Evolutionary conservation across 2,797 vertebrate genomes (phyloP).

Genomic region (Acanthurus lineatus): DNA sequence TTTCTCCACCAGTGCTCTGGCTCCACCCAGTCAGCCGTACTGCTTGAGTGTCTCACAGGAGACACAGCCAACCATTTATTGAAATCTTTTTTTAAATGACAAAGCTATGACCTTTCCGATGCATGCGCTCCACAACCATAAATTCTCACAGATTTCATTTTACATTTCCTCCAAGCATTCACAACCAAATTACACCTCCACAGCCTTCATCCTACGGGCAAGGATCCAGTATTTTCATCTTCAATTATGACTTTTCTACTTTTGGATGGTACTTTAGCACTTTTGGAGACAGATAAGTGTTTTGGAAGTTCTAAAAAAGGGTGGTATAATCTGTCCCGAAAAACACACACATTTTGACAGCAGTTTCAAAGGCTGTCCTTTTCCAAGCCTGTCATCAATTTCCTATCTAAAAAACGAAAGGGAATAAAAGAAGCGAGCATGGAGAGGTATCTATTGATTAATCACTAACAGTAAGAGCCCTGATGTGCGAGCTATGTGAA

Average conservation of each 20-base stretch:
- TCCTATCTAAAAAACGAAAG: slow-evolving; percentile 57
- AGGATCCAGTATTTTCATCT: slow-evolving; percentile 65
- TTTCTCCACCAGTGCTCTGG: slow-evolving; percentile 50
- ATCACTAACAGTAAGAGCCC: slow-evolving; percentile 63
- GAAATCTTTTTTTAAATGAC: slow-evolving; percentile 82
- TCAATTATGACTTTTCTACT: slow-evolving; percentile 65
- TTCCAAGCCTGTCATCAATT: slow-evolving; percentile 67
- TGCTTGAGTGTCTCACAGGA: slow-evolving; percentile 60
- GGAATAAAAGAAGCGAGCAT: slow-evolving; percentile 49
- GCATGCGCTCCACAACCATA: slow-evolving; percentile 67
- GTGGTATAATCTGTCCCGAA: slow-evolving; percentile 52
- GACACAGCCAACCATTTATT: slow-evolving; percentile 74
- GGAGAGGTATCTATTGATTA: slow-evolving; percentile 74
- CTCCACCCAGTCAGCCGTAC: slow-evolving; percentile 67
- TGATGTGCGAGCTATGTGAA: slow-evolving; percentile 65
- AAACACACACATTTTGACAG: slow-evolving; percentile 69
- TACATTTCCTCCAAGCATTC: slow-evolving; percentile 79
- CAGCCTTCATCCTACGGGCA: slow-evolving; percentile 60
- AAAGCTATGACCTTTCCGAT: slow-evolving; percentile 79
- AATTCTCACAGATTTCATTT: slow-evolving; percentile 81
- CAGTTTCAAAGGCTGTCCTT: slow-evolving; percentile 68
- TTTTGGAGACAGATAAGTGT: slow-evolving; percentile 58
- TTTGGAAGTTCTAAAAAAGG: slow-evolving; percentile 56
- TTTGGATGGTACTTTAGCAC: slow-evolving; percentile 55
- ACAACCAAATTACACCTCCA: slow-evolving; percentile 76